A percentile compares a stretch with the other conserved stretches of the same genome.
These are phyloP conservation scores for Exephanes ischioxanthus DNA, from an alignment of 2,888 invertebrate species.

Conservation along the genomic window DNA sequence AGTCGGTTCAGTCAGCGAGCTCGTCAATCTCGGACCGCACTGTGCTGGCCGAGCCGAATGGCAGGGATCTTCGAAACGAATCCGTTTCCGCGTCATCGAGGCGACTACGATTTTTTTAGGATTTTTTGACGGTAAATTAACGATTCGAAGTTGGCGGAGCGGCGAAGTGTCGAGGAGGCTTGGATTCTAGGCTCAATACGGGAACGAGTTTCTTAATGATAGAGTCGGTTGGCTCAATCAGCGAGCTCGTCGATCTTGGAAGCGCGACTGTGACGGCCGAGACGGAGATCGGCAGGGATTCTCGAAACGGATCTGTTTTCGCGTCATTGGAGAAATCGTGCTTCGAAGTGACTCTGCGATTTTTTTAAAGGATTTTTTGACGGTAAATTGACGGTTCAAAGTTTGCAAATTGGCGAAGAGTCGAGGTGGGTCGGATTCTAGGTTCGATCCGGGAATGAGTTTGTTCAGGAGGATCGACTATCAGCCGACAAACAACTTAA, in stretches of 20 bases:
- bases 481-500: no score
- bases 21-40: conserved; percentile 8
- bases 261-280: background rate
- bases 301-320: background rate
- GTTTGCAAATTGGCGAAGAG: background rate
- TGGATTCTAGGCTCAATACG: background rate
- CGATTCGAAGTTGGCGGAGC: background rate
- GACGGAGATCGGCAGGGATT: background rate
- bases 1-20: conserved; percentile 4
- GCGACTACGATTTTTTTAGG: no score
- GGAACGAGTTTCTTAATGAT: background rate
- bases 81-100: background rate
- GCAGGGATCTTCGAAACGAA: background rate
- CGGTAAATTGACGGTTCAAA: background rate
- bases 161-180: background rate
- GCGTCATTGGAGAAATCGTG: background rate
- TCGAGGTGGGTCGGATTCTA: background rate
- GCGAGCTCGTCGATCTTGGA: conserved; percentile 20
- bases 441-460: background rate
- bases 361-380: background rate
- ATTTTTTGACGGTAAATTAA: background rate
- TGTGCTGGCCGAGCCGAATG: background rate
- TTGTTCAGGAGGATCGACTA: no score
- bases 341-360: background rate
- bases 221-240: background rate